Evolutionary conservation across 35 echinoderm and acorn worm species (phyloP).

Genomic region (Apostichopus californicus): DNA sequence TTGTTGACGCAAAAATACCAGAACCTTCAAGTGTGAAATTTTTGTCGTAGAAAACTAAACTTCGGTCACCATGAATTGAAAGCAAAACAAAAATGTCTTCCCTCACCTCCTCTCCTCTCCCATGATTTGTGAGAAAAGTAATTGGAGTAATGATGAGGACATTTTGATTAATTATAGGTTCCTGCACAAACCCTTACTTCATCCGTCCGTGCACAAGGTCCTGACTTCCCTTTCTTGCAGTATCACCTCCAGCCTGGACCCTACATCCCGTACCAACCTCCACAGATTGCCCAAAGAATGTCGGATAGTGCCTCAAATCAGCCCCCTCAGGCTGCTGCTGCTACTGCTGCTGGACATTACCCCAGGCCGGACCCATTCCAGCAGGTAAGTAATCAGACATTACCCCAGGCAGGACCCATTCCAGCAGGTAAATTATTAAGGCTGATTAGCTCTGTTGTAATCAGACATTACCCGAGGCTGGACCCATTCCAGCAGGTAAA

Average conservation of each 20-base stretch:
- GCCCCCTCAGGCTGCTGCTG: constrained; percentile 12
- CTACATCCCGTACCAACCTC: constrained; percentile 97
- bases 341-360: constrained; percentile 66
- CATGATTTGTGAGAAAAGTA: too few species aligned
- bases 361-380: constrained; percentile 95
- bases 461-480: constrained; percentile 79
- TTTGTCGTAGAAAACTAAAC: not conserved
- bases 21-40: not conserved
- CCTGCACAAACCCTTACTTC: constrained; percentile 77
- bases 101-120: too few species aligned
- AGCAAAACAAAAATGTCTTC: too few species aligned
- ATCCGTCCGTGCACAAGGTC: constrained; percentile 74
- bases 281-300: constrained; percentile 95
- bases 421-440: constrained; percentile 54
- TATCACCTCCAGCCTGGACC: constrained; percentile 98
- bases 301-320: constrained; percentile 70
- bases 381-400: constrained; percentile 55
- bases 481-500: constrained; percentile 89
- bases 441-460: too few species aligned
- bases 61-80: not conserved
- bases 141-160: not conserved
- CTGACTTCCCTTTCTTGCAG: constrained; percentile 97
- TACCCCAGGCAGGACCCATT: constrained; percentile 96
- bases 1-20: not conserved
- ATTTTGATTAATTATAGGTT: constrained; percentile 54